These are phyloP conservation scores for Cephus runcator DNA, from an alignment of 2,888 invertebrate genomes.

Conservation along the genomic window DNA sequence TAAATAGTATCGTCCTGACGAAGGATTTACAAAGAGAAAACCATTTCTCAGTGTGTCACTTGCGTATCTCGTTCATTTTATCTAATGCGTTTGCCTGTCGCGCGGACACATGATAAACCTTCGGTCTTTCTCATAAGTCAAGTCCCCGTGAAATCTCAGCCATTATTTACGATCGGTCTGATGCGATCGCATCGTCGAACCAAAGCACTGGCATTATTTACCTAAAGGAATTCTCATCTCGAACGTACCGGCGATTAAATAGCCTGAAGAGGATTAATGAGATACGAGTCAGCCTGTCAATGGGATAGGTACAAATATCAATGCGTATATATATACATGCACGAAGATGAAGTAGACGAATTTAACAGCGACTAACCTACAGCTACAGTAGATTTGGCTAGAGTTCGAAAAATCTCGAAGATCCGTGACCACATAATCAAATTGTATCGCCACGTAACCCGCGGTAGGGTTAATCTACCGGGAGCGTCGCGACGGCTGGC, in stretches of 20 bases:
- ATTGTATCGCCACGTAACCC: constrained; percentile 20
- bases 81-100: constrained; percentile 37
- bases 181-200: neutral
- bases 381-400: neutral
- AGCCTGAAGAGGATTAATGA: neutral
- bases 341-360: neutral
- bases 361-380: neutral
- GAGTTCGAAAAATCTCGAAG: constrained; percentile 20
- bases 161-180: constrained; percentile 29
- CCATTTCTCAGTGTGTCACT: constrained; percentile 44
- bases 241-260: neutral
- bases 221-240: neutral
- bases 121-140: constrained; percentile 42
- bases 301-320: neutral
- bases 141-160: constrained; percentile 40
- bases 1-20: constrained; percentile 36
- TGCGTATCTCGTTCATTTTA: constrained; percentile 47
- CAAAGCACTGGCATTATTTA: constrained; percentile 2
- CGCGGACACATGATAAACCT: constrained; percentile 42
- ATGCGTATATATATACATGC: neutral
- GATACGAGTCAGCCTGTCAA: neutral
- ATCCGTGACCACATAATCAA: constrained; percentile 29
- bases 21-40: constrained; percentile 26
- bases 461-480: constrained; percentile 46
- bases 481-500: constrained; percentile 44